phyloP scores from a whole-genome alignment of 1,140 invertebrate species.

The Hylaeus volcanicus region DNA sequence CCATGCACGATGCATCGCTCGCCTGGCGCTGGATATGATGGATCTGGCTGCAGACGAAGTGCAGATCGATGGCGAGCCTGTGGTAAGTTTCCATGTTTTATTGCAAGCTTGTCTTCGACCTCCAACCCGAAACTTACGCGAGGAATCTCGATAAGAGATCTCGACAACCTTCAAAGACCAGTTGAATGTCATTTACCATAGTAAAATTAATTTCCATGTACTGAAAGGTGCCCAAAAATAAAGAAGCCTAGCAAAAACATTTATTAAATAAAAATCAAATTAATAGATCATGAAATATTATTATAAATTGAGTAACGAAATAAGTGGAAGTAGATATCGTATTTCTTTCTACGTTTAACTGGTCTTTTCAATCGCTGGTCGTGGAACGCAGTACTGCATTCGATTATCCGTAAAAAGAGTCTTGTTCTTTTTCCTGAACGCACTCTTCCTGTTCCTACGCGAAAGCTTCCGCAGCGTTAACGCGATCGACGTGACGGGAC shows the following conservation, averaged over 20 bases:
- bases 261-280: no score
- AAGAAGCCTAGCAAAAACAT: no score
- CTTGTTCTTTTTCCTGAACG: slow-evolving; percentile 33
- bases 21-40: slow-evolving; percentile 97
- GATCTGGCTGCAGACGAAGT: slow-evolving; percentile 91
- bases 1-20: slow-evolving; percentile 96
- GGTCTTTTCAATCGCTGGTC: neutral
- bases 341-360: no score
- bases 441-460: slow-evolving; percentile 27
- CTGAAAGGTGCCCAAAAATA: no score
- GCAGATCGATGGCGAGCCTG: slow-evolving; percentile 90
- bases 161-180: neutral
- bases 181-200: no score
- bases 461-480: slow-evolving; percentile 33
- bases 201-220: no score
- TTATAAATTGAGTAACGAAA: no score
- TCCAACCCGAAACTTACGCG: neutral
- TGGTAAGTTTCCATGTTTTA: slow-evolving; percentile 84
- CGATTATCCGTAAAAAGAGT: slow-evolving; percentile 38
- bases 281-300: no score
- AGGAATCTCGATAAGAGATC: neutral
- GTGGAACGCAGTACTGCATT: slow-evolving; percentile 7
- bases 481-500: slow-evolving; percentile 28
- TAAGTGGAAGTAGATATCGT: no score
- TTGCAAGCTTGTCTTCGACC: neutral